Base-by-base conservation (phyloP, 2,888 invertebrate genomes). In the Cyaniris semiargus region DNA sequence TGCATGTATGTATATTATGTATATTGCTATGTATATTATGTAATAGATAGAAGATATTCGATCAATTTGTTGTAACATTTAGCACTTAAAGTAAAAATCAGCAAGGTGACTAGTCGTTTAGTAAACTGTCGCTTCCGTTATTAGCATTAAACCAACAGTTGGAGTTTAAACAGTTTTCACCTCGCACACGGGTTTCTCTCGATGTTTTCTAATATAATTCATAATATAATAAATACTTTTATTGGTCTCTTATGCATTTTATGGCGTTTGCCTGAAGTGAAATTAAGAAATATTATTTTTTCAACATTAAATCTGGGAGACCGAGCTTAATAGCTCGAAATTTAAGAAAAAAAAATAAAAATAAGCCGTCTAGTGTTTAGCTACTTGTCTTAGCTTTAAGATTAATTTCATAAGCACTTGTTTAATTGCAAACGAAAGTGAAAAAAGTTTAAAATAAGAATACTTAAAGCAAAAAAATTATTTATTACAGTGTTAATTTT, bases 141-240 rank as follows among this genome's bases (percentile, higher is more conserved):
- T 74, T 74, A 74, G 74, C 74, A 44, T 44, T 48, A 18, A 53
- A 53, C 48, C 48, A 53, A 53, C 74, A 27, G 44, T 44, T 23
- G 13, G 23, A 48, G 74, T 53, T 72, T 21, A 48, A 72, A 48
- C 74, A 74, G 74, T 74, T 74, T 74, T 74, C 74, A 53, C 74
- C 53, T 48, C 74, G 53, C 53, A 27, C 48, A 21, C 38, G 53
- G 74, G 27, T 74, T 74, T 74, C 74, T 74, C 74, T 48, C 8
- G 27, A 74, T 53, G 74, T 74, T 74, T 74, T 53, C 74, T 53
- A 74, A 74, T 74, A 74, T 74, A 74, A 48, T 23, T 74, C 18
- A 48, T 74, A 48, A 74, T 74, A 53, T 74, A 27, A 74, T 74
- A 53, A 74, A 74, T 44, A 72, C 38, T 21, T 44, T 38, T 72